Evolutionary conservation across 1,140 invertebrate species (phyloP).

Genomic region (Anoplolepis gracilipes): DNA sequence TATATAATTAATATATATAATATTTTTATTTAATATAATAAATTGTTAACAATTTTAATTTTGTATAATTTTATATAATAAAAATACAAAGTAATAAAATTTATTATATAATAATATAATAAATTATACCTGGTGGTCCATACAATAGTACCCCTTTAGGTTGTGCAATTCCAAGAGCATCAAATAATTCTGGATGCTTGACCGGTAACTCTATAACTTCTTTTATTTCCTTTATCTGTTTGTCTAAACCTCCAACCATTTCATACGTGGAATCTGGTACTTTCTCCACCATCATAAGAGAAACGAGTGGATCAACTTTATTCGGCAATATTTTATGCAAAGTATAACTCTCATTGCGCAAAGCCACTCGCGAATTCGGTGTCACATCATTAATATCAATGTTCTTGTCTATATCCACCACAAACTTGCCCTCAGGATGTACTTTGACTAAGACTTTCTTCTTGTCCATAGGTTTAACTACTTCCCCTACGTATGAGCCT

Average conservation of each 20-base stretch:
- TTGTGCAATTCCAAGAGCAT: constrained; percentile 99
- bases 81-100: too few relatives aligned
- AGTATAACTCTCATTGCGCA: constrained; percentile 99
- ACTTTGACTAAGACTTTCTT: constrained; percentile 99
- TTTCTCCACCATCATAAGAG: constrained; percentile 99
- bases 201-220: constrained; percentile 99
- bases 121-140: constrained; percentile 96
- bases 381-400: constrained; percentile 99
- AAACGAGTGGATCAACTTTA: constrained; percentile 99
- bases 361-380: constrained; percentile 98
- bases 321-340: constrained; percentile 99
- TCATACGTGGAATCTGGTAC: constrained; percentile 99
- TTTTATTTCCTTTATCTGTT: constrained; percentile 99
- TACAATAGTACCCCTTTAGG: constrained; percentile 99
- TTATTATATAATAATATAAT: too few relatives aligned
- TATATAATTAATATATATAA: background rate
- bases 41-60: too few relatives aligned
- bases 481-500: constrained; percentile 99
- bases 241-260: constrained; percentile 99
- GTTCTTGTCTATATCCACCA: constrained; percentile 99
- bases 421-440: constrained; percentile 99
- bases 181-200: constrained; percentile 99
- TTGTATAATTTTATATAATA: too few relatives aligned
- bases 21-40: background rate
- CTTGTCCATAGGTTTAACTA: constrained; percentile 99